Evolutionary conservation across 2,113 vertebrate species (phyloP).

Genomic region (Pyxicephalus adspersus): DNA sequence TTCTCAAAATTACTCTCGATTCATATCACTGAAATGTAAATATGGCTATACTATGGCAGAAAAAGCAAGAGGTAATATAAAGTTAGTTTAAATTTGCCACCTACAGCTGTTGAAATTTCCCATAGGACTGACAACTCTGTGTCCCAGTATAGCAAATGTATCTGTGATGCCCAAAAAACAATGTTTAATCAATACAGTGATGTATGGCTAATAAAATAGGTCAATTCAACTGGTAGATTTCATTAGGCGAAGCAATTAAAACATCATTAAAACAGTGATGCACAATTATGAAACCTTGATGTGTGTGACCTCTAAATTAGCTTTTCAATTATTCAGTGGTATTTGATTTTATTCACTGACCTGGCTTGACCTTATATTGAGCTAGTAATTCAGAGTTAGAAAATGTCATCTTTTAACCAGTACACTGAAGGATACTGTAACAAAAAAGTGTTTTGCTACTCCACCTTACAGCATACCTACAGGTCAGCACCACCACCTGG

Average conservation of each 20-base stretch:
- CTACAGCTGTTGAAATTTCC: background rate
- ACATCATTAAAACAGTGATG: conserved; percentile 53
- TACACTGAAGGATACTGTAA: background rate
- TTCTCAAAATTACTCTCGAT: too few species aligned
- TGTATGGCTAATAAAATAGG: conserved; percentile 46
- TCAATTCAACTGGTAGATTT: conserved; percentile 46
- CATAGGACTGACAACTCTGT: conserved; percentile 1
- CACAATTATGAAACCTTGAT: conserved; percentile 42
- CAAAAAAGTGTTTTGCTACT: background rate
- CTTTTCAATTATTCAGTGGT: conserved; percentile 57
- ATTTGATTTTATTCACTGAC: conserved; percentile 55
- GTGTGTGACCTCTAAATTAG: conserved; percentile 54
- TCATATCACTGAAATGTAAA: too few species aligned
- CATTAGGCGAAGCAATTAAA: conserved; percentile 50
- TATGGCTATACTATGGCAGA: too few species aligned
- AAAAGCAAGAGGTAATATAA: too few species aligned
- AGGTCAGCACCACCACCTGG: too few species aligned
- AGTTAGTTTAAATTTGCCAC: conserved; percentile 25
- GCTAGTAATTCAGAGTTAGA: conserved; percentile 17
- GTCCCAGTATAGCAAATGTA: conserved; percentile 1
- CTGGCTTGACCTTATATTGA: conserved; percentile 54
- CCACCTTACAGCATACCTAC: too few species aligned
- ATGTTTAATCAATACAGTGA: conserved; percentile 55
- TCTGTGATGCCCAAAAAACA: conserved; percentile 17
- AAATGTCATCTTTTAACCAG: conserved; percentile 22